Conservation (phyloP, 2,797 vertebrate species). For the Apogon hyalosoma region DNA sequence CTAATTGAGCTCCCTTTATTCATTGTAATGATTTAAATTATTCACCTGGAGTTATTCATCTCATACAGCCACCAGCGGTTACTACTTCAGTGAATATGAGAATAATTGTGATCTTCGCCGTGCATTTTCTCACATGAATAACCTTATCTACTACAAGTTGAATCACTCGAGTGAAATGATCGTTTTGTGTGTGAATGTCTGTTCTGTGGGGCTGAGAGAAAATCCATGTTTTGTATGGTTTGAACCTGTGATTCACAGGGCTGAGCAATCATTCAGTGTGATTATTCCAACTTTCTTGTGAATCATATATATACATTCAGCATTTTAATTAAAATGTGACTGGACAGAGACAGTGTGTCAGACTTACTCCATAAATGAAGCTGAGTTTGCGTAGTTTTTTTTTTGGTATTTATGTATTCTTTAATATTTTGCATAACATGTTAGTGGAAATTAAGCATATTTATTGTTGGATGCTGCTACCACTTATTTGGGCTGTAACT, state of each 20-base stretch:
- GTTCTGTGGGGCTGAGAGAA: neutral
- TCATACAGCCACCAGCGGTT: constrained; percentile 6
- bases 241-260: neutral
- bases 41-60: constrained; percentile 64
- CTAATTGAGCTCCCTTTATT: constrained; percentile 69
- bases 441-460: no score
- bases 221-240: neutral
- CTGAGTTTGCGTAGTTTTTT: no score
- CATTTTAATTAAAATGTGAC: no score
- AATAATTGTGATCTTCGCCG: constrained; percentile 28
- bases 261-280: neutral
- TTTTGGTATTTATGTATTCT: no score
- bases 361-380: no score
- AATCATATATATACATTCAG: no score
- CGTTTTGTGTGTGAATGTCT: neutral
- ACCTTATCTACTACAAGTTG: constrained; percentile 5
- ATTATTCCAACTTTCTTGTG: neutral
- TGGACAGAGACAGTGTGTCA: no score
- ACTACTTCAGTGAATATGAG: constrained; percentile 24
- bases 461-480: neutral
- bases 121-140: constrained; percentile 33
- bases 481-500: neutral
- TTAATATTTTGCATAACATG: no score
- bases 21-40: constrained; percentile 65
- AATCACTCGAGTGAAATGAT: constrained; percentile 12